Conservation (phyloP, 1,140 invertebrate genomes). For the Bilobella aurantiaca region DNA sequence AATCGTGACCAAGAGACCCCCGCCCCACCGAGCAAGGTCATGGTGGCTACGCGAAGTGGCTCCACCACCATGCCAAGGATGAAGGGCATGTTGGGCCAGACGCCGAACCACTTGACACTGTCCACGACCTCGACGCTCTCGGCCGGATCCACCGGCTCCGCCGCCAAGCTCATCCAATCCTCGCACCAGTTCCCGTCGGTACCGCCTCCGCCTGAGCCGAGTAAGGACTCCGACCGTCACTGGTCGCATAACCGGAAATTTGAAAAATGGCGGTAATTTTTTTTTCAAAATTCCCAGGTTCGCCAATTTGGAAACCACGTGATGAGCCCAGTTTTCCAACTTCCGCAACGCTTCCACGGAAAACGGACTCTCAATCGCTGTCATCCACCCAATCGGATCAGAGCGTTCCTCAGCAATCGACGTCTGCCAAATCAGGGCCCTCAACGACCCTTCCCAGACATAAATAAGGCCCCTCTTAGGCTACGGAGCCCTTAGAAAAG, state of each 20-base stretch:
- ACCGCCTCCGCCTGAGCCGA: slow-evolving; percentile 65
- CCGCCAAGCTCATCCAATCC: slow-evolving; percentile 83
- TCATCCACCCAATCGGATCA: slow-evolving; percentile 13
- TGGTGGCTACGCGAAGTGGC: slow-evolving; percentile 46
- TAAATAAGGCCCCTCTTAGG: not conserved
- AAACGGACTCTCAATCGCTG: slow-evolving; percentile 24
- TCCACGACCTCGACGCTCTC: slow-evolving; percentile 80
- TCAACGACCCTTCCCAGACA: slow-evolving; percentile 3
- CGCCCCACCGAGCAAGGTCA: slow-evolving; percentile 73
- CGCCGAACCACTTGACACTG: slow-evolving; percentile 81
- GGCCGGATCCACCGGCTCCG: slow-evolving; percentile 87
- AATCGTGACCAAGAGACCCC: slow-evolving; percentile 44
- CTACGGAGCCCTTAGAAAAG: not conserved
- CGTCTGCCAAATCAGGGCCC: not conserved
- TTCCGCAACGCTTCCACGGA: slow-evolving; percentile 29
- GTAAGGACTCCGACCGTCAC: slow-evolving; percentile 52
- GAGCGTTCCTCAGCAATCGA: not conserved
- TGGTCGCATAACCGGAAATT: not conserved
- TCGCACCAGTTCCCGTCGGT: slow-evolving; percentile 83
- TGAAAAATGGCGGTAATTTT: not conserved
- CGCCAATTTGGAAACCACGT: slow-evolving; percentile 82
- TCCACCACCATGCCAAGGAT: slow-evolving; percentile 39
- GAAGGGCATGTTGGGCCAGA: slow-evolving; percentile 58
- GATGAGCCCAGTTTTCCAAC: slow-evolving; percentile 40
- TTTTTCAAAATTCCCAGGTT: slow-evolving; percentile 46